A percentile compares a stretch with the other conserved stretches of the same genome.
These are phyloP conservation scores for Hepsetus odoe DNA, from an alignment of 2,113 vertebrate genomes.

Conservation along the genomic window DNA sequence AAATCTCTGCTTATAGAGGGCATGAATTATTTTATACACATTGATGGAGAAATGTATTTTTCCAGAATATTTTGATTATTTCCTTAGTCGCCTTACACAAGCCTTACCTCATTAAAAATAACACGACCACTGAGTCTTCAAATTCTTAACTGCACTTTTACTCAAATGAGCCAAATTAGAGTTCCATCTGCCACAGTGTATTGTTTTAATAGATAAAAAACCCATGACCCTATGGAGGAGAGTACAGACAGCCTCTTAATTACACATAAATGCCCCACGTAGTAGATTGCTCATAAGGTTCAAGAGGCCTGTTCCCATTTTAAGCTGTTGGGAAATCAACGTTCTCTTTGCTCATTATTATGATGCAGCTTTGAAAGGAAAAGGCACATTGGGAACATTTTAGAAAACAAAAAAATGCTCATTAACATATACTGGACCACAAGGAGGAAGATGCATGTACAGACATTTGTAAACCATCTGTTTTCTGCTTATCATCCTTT, in stretches of 20 bases:
- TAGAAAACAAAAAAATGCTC: slow-evolving; percentile 4
- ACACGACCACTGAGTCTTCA: background rate
- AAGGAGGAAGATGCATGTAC: background rate
- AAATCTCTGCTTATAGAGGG: too few relatives aligned
- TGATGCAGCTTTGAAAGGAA: slow-evolving; percentile 10
- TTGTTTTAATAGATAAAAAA: slow-evolving; percentile 36
- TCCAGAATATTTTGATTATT: background rate
- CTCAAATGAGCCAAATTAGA: background rate
- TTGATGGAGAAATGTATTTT: too few relatives aligned
- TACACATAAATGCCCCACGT: slow-evolving; percentile 4
- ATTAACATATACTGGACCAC: background rate
- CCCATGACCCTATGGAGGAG: slow-evolving; percentile 15
- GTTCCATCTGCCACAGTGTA: slow-evolving; percentile 20
- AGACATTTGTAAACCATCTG: slow-evolving; percentile 5
- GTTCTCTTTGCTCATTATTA: slow-evolving; percentile 8
- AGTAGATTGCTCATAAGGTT: slow-evolving; percentile 21
- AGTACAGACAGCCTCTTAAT: slow-evolving; percentile 30
- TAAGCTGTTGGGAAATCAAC: slow-evolving; percentile 21
- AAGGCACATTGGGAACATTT: slow-evolving; percentile 21
- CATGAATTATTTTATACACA: too few relatives aligned
- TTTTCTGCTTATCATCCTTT: background rate
- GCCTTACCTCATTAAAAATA: background rate
- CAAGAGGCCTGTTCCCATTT: slow-evolving; percentile 21
- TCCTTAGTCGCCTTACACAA: background rate
- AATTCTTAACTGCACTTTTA: background rate